Conservation (phyloP, 2,888 invertebrate genomes). For the Drosophila kanekoi region DNA sequence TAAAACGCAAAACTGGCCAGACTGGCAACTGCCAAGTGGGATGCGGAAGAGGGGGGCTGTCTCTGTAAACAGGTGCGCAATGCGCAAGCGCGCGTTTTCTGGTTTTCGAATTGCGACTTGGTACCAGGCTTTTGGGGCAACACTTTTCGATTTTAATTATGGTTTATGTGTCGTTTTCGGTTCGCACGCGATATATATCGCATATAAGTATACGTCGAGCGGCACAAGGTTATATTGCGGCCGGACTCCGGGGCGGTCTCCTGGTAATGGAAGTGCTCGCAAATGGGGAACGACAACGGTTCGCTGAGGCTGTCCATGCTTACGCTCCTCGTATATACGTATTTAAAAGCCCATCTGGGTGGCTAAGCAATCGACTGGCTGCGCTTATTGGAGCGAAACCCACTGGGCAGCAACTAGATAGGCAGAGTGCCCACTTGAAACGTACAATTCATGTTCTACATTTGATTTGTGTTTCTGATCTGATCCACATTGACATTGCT, state of each 20-base stretch:
- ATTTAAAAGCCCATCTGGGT: slow-evolving; percentile 34
- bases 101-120: slow-evolving; percentile 43
- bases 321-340: slow-evolving; percentile 6
- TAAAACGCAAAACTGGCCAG: slow-evolving; percentile 71
- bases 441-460: slow-evolving; percentile 33
- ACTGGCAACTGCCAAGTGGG: slow-evolving; percentile 21
- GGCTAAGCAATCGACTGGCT: slow-evolving; percentile 26
- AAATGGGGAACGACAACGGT: slow-evolving; percentile 21
- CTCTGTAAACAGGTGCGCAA: slow-evolving; percentile 68
- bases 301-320: slow-evolving; percentile 28
- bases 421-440: slow-evolving; percentile 15
- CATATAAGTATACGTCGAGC: slow-evolving; percentile 7
- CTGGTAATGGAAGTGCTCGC: slow-evolving; percentile 5
- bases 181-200: slow-evolving; percentile 30
- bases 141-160: slow-evolving; percentile 72
- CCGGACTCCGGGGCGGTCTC: slow-evolving; percentile 14
- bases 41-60: neutral
- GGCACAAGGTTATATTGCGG: slow-evolving; percentile 41
- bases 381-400: slow-evolving; percentile 53
- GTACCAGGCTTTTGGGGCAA: slow-evolving; percentile 62
- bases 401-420: slow-evolving; percentile 21
- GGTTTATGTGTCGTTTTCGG: slow-evolving; percentile 59
- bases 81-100: slow-evolving; percentile 56
- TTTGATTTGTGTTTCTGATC: slow-evolving; percentile 21
- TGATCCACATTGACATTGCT: slow-evolving; percentile 28